These are phyloP conservation scores for Corynorhinus townsendii DNA, from an alignment of 2,113 vertebrate genomes.

Conservation along the genomic window DNA sequence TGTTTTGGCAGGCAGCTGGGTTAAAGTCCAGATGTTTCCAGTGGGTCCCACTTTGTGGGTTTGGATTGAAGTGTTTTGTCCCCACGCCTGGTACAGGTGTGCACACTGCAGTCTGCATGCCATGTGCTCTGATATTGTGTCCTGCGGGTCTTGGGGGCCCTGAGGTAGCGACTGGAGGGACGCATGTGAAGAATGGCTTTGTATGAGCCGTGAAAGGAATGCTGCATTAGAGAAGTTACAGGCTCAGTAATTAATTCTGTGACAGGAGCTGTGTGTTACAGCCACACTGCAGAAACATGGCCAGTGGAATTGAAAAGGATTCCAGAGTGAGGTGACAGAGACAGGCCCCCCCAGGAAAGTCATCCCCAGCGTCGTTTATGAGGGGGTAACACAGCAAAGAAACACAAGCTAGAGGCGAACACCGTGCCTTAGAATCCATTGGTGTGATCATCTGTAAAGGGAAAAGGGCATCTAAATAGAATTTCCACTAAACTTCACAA, in stretches of 20 bases:
- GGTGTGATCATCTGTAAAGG: background rate
- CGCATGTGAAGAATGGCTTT: background rate
- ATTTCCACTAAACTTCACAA: background rate
- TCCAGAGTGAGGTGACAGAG: background rate
- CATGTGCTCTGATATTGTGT: background rate
- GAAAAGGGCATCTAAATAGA: background rate
- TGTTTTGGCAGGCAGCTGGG: background rate
- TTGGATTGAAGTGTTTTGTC: background rate
- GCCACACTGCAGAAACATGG: background rate
- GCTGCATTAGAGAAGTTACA: background rate
- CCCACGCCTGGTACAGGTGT: background rate
- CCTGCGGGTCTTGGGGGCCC: background rate
- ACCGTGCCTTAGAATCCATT: rapidly evolving
- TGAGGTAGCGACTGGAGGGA: background rate
- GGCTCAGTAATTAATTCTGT: background rate
- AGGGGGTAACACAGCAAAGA: background rate
- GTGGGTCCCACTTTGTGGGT: background rate
- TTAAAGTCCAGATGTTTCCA: background rate
- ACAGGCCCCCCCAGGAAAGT: background rate
- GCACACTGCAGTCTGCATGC: background rate
- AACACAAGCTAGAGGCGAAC: background rate
- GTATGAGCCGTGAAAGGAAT: background rate
- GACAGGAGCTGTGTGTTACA: background rate
- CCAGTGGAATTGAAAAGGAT: background rate
- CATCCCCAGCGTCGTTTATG: background rate